Base-by-base conservation (phyloP, 2,113 vertebrate species). In the Saguinus midas region DNA sequence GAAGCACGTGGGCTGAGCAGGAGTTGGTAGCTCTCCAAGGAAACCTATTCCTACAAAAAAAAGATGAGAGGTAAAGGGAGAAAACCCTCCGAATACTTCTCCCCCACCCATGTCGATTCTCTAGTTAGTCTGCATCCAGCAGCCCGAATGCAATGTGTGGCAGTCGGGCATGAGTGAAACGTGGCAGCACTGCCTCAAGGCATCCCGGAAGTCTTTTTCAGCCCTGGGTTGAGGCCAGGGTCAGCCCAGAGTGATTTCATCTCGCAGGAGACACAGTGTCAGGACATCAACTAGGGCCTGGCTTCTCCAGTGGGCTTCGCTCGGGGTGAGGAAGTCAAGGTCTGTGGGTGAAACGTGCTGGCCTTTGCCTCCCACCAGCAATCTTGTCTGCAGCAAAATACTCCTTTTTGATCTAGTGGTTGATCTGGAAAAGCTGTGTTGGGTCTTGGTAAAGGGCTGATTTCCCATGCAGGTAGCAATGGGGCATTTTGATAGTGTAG, bases 261-360 rank as follows among this genome's bases (percentile, higher is more conserved):
- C 10, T 37, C 57, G 6, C 7, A 9, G 73, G 85, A 18, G 29
- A 52, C 2, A 0, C 3, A 32, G 37, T 21, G 8, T 7, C 0
- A 20, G 78, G n/a, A 48, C 70, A 25, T 3, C 8, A 0, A 10
- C 5, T 5, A 23, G 40, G 37, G 73, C 27, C 17, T 0, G 3
- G 45, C 11, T 18, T 7, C 50, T 55, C 9, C 6, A 14, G 57
- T 7, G 4, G 8, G 3, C 1, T 12, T 52, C 23, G 1, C n/a
- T 32, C 32, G 0, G 8, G 40, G 5, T 75, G 12, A 43, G 40
- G 27, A 72, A 55, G 13, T 17, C 5, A 17, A 57, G 16, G 17
- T 55, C 40, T 32, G 2, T 0, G 0, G 1, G 0, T 3, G 43
- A 12, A 3, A 11, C 0, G 0, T 14, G 48, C 86, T 35, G 5